Evolutionary conservation across 2,113 vertebrate genomes (phyloP).

Genomic region (Porphyrio hochstetteri): DNA sequence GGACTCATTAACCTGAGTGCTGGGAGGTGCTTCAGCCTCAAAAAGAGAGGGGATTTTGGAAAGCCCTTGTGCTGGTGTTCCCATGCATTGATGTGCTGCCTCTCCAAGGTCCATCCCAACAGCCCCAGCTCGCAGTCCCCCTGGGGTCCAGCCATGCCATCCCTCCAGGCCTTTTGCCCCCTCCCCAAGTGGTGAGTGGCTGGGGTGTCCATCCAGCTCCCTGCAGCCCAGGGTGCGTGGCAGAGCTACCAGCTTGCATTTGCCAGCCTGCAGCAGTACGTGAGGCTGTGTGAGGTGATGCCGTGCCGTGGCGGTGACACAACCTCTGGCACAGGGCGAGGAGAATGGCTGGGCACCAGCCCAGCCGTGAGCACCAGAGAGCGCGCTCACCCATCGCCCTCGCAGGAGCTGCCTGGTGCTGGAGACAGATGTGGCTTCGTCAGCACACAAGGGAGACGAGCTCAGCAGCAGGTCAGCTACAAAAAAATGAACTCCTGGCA

Average conservation of each 20-base stretch:
- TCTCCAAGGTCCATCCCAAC: rapidly evolving
- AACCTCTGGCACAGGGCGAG: background rate
- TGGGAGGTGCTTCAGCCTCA: background rate
- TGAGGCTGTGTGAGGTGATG: background rate
- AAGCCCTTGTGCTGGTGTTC: background rate
- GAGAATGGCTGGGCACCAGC: background rate
- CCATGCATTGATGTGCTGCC: background rate
- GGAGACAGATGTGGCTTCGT: background rate
- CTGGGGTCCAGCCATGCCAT: background rate
- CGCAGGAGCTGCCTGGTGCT: rapidly evolving
- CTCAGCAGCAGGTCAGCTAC: background rate
- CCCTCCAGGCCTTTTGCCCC: background rate
- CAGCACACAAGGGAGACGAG: background rate
- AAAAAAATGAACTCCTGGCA: background rate
- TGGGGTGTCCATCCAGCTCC: background rate
- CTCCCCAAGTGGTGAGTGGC: rapidly evolving
- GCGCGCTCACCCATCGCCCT: rapidly evolving
- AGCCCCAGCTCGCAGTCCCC: background rate
- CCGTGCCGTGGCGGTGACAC: rapidly evolving
- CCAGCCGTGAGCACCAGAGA: rapidly evolving
- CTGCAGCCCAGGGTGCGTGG: rapidly evolving
- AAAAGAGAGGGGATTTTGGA: background rate
- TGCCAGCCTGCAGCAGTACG: rapidly evolving
- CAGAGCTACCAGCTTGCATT: background rate
- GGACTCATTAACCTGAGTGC: background rate